Base-by-base conservation (phyloP, 2,888 invertebrate species). In the Adela reaumurella region DNA sequence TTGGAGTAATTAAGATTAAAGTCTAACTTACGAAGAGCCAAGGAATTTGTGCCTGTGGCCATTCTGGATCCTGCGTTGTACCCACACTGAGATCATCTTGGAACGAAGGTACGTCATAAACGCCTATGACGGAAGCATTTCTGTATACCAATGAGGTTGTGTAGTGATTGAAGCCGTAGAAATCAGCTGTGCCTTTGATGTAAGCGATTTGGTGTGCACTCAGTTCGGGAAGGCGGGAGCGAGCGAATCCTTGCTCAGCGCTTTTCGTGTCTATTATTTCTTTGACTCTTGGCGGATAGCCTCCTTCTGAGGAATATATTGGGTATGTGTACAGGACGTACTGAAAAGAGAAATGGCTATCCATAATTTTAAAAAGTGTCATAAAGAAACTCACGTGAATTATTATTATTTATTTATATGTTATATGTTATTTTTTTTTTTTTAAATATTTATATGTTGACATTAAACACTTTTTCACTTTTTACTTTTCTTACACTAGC, bases 111-210 rank as follows among this genome's bases (percentile, higher is more conserved):
- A 56, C 50, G 11, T 46, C 43, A 43, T 52, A 53, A 10, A 28
- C 42, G 1, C 56, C 57, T 1, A 45, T 46, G 20, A 60, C 47
- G 0, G 58, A 57, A 17, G 49, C 52, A 45, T 60, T 59, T 47
- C 58, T 56, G 29, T 55, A 56, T 51, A 17, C 57, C 58, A 17
- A 57, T 54, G 52, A 53, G 48, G 59, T 59, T 59, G 46, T 59
- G 57, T 52, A 46, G 46, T 41, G 53, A 28, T 61, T 61, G 1
- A 60, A 17, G 0, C 53, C 61, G 6, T 59, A 45, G 47, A 57
- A 57, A 46, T 60, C 58, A 1, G 57, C 49, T 10, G 59, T 53
- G 2, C 60, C 60, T 41, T 46, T 50, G 43, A 19, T 19, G 19
- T 18, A 43, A 17, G 11, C 43, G 6, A 43, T 43, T 17, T 43